Conservation (phyloP, 2,113 vertebrate genomes). For the Peucedramus taeniatus region DNA sequence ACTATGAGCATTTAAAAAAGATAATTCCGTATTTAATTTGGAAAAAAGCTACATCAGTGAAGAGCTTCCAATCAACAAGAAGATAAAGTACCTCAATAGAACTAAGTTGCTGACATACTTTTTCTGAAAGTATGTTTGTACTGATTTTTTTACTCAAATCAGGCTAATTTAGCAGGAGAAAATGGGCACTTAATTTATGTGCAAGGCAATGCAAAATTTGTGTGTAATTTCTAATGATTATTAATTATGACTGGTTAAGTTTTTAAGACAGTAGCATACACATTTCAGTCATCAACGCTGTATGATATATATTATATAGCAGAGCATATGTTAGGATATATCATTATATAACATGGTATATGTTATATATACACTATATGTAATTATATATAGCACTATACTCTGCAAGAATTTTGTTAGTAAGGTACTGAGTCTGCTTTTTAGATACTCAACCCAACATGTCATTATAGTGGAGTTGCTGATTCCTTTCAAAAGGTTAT, state of each 20-base stretch:
- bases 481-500: not conserved
- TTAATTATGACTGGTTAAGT: not conserved
- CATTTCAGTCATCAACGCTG: not conserved
- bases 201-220: not conserved
- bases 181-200: not conserved
- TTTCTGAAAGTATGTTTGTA: not conserved
- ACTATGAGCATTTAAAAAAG: not conserved
- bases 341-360: not conserved
- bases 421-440: not conserved
- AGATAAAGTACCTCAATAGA: not conserved
- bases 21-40: not conserved
- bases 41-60: not conserved
- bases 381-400: not conserved
- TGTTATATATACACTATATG: not conserved
- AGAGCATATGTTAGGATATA: not conserved
- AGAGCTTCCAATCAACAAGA: not conserved
- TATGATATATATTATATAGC: not conserved
- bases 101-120: not conserved
- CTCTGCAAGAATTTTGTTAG: not conserved
- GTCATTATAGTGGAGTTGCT: not conserved
- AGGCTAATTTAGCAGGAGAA: not conserved
- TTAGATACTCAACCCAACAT: not conserved
- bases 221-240: not conserved
- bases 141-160: not conserved
- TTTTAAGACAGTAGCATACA: not conserved